phyloP scores from a whole-genome alignment of 2,797 vertebrate genomes.

The Anguilla obscura region DNA sequence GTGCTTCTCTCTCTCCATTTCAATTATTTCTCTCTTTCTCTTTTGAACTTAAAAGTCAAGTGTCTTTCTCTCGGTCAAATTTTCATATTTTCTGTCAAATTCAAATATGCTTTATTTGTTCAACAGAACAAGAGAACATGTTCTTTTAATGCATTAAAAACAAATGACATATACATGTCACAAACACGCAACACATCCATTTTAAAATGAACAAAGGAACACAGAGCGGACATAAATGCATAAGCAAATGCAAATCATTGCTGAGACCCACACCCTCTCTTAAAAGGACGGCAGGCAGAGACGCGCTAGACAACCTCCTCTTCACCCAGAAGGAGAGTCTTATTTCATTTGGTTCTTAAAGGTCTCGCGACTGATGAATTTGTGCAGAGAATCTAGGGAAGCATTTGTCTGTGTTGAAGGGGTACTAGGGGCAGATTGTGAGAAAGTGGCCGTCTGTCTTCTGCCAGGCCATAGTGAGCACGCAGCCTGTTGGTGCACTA shows the following conservation, averaged over 20 bases:
- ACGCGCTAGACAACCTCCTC: background rate
- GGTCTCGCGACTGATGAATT: background rate
- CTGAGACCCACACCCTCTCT: background rate
- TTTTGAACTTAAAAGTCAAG: background rate
- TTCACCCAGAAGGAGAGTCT: background rate
- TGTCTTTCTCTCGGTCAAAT: background rate
- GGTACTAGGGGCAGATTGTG: background rate
- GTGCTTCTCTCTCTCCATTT: background rate
- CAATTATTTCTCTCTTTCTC: background rate
- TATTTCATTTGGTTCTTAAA: background rate
- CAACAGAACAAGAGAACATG: background rate
- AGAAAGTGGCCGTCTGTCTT: background rate
- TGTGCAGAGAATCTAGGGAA: background rate
- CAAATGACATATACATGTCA: too few relatives aligned
- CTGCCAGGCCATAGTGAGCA: background rate
- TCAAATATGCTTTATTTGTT: background rate
- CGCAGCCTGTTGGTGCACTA: background rate
- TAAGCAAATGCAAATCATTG: background rate
- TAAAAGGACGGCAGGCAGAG: background rate
- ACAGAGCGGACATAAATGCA: background rate
- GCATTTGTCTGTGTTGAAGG: background rate
- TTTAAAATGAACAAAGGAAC: background rate
- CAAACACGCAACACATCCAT: background rate
- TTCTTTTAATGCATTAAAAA: background rate
- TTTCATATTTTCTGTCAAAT: background rate